A percentile compares a stretch with the other conserved stretches of the same genome.
Evolutionary conservation across 2,797 vertebrate genomes (phyloP).

Genomic region (Eulemur coronatus): DNA sequence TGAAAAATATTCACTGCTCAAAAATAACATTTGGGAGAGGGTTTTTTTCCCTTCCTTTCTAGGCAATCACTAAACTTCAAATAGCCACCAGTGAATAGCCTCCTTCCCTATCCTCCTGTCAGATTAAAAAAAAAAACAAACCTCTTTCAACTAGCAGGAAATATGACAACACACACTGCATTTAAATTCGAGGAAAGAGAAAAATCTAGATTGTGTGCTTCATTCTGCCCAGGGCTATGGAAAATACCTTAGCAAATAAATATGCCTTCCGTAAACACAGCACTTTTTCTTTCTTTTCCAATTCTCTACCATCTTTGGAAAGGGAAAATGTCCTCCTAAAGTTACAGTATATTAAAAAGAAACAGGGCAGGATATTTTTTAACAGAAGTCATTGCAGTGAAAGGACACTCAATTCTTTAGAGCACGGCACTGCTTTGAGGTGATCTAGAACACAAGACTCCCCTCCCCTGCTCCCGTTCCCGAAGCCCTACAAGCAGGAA

Average conservation of each 20-base stretch:
- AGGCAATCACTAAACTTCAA: slow-evolving; percentile 48
- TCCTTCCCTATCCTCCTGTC: background rate
- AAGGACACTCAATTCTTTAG: background rate
- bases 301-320: background rate
- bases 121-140: slow-evolving; percentile 18
- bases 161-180: slow-evolving; percentile 21
- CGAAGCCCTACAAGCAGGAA: background rate
- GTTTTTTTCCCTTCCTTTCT: background rate
- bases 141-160: slow-evolving; percentile 42
- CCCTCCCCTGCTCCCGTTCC: background rate
- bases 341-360: slow-evolving; percentile 8
- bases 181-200: slow-evolving; percentile 57
- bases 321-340: background rate
- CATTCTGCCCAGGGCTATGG: slow-evolving; percentile 48
- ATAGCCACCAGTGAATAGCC: slow-evolving; percentile 37
- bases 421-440: background rate
- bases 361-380: background rate
- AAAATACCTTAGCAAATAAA: slow-evolving; percentile 52
- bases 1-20: slow-evolving; percentile 68
- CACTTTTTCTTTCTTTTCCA: slow-evolving; percentile 2
- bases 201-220: slow-evolving; percentile 35
- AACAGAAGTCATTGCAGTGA: background rate
- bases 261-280: slow-evolving; percentile 19
- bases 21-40: slow-evolving; percentile 42
- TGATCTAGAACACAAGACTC: background rate